phyloP scores from a whole-genome alignment of 2,113 vertebrate genomes.

The Otus sunia region DNA sequence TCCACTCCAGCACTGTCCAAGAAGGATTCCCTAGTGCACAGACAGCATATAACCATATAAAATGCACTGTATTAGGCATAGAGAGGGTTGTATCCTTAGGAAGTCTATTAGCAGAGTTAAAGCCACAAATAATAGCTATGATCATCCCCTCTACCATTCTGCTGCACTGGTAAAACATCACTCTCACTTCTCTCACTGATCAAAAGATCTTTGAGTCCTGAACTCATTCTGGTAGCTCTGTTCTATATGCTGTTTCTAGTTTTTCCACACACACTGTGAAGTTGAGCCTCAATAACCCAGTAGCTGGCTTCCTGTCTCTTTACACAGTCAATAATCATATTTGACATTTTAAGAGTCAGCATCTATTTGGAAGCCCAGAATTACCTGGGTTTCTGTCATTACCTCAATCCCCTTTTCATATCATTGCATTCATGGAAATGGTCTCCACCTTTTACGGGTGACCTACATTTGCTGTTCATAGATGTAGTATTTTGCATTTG shows the following conservation, averaged over 20 bases:
- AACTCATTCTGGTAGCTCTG: neutral
- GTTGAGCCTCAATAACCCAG: neutral
- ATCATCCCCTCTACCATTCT: neutral
- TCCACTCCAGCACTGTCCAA: neutral
- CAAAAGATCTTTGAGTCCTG: conserved; percentile 10
- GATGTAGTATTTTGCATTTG: neutral
- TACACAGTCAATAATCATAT: neutral
- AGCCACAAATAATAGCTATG: neutral
- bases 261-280: neutral
- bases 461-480: neutral
- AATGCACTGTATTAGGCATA: neutral
- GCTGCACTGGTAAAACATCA: neutral
- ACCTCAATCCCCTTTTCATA: neutral
- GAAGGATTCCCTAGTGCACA: neutral
- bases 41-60: neutral
- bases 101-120: neutral
- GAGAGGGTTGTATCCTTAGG: neutral
- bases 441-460: neutral
- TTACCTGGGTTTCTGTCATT: neutral
- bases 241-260: neutral
- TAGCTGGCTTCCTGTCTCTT: neutral
- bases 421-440: neutral
- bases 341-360: neutral
- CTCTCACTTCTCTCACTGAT: neutral
- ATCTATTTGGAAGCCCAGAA: neutral